Evolutionary conservation across 2,113 vertebrate genomes (phyloP).

Genomic region (Elaphurus davidianus): DNA sequence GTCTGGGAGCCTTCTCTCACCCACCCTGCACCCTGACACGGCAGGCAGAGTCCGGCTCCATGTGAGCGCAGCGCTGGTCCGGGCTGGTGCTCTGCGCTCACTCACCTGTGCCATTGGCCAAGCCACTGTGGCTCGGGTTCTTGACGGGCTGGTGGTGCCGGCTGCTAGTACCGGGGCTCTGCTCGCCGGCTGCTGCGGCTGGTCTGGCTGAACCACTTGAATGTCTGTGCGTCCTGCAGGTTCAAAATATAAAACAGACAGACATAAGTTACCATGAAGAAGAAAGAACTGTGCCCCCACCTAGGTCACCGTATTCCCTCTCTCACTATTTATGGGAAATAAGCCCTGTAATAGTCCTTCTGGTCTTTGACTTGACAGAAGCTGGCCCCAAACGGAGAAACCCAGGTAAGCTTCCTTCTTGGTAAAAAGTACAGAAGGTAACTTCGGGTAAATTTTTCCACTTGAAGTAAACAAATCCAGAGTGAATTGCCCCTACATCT

Average conservation of each 20-base stretch:
- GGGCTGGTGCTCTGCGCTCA: not conserved
- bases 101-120: constrained; percentile 78
- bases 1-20: not conserved
- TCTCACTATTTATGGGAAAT: constrained; percentile 31
- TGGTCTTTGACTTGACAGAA: constrained; percentile 35
- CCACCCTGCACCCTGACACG: not conserved
- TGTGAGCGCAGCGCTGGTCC: not conserved
- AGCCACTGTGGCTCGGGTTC: constrained; percentile 48
- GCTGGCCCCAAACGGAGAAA: constrained; percentile 15
- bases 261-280: constrained; percentile 33
- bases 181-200: constrained; percentile 76
- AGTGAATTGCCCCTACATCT: constrained; percentile 49
- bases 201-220: constrained; percentile 78
- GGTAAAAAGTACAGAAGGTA: constrained; percentile 57
- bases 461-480: constrained; percentile 62
- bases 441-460: constrained; percentile 67
- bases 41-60: not conserved
- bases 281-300: not conserved
- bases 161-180: constrained; percentile 73
- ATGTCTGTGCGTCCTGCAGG: constrained; percentile 83
- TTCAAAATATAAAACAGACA: constrained; percentile 53
- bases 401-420: constrained; percentile 43
- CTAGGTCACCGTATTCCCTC: not conserved
- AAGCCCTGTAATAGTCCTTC: constrained; percentile 1
- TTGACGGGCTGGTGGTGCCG: constrained; percentile 81